Evolutionary conservation across 2,797 vertebrate genomes (phyloP).

Genomic region (Trachurus trachurus): DNA sequence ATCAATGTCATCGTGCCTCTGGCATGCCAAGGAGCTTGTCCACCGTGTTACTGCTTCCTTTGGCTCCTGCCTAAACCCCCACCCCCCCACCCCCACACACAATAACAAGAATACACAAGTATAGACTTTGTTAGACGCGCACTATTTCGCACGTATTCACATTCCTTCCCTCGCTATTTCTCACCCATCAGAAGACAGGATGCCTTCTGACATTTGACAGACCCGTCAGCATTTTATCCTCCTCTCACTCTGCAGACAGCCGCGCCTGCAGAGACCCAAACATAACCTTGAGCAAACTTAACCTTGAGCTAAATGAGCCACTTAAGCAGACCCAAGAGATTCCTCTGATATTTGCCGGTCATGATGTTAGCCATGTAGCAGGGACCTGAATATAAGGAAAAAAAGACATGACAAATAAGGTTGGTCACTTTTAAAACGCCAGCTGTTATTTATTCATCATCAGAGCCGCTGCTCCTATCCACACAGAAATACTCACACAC

Average conservation of each 20-base stretch:
- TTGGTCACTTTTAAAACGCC: conserved; percentile 62
- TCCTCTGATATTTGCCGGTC: conserved; percentile 60
- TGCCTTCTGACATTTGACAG: conserved; percentile 64
- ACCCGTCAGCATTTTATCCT: conserved; percentile 63
- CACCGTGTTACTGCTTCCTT: conserved; percentile 68
- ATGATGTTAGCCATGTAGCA: conserved; percentile 37
- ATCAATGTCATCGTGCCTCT: conserved; percentile 84
- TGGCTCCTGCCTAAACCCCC: conserved; percentile 34
- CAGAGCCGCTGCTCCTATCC: conserved; percentile 45
- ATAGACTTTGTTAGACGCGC: conserved; percentile 24
- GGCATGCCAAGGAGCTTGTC: conserved; percentile 79
- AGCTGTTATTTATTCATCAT: conserved; percentile 57
- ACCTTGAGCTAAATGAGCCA: conserved; percentile 77
- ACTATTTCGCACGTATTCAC: conserved; percentile 37
- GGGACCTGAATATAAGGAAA: conserved; percentile 28
- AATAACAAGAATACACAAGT: too few relatives aligned
- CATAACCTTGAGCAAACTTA: conserved; percentile 77
- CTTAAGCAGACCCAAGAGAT: conserved; percentile 69
- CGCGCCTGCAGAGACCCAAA: conserved; percentile 63
- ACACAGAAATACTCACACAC: conserved; percentile 31
- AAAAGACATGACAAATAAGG: conserved; percentile 36
- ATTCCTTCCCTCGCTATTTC: conserved; percentile 38
- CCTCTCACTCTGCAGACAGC: conserved; percentile 48
- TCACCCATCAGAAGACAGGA: conserved; percentile 51
- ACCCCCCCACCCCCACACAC: conserved; percentile 4